A percentile compares a stretch with the other conserved stretches of the same genome.
Evolutionary conservation across 2,888 invertebrate species (phyloP).

Genomic region (Kuschelorhynchus macadamiae): DNA sequence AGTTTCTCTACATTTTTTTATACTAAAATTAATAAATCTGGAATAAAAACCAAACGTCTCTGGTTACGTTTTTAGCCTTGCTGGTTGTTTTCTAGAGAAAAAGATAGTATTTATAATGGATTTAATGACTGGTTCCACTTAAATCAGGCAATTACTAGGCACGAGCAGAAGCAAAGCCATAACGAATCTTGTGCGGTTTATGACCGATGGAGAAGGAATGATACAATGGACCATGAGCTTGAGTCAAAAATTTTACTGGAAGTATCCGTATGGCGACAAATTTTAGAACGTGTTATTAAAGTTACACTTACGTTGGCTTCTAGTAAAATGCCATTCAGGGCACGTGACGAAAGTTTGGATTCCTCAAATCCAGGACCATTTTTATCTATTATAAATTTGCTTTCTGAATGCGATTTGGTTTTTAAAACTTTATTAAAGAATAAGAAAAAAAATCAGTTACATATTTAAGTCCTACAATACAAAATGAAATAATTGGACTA

Average conservation of each 20-base stretch:
- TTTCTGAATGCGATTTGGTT: background rate
- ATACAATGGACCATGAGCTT: slow-evolving; percentile 14
- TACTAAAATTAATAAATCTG: no score
- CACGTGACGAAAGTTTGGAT: background rate
- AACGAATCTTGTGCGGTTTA: slow-evolving; percentile 12
- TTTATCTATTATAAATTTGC: background rate
- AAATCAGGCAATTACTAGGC: no score
- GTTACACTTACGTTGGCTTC: slow-evolving; percentile 16
- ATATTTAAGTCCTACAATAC: slow-evolving; percentile 4
- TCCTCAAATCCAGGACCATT: background rate
- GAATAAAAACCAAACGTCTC: no score
- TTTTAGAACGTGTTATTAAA: slow-evolving; percentile 16
- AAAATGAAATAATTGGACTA: slow-evolving; percentile 6
- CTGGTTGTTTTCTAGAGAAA: no score
- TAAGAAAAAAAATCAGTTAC: slow-evolving; percentile 7
- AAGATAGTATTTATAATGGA: no score
- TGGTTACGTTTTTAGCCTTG: no score
- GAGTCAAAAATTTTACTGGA: slow-evolving; percentile 18
- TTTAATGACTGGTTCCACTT: no score
- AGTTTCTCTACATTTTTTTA: no score
- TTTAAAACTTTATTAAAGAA: slow-evolving; percentile 4
- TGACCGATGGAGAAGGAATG: slow-evolving; percentile 15
- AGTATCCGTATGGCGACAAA: slow-evolving; percentile 14
- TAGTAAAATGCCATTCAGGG: slow-evolving; percentile 2
- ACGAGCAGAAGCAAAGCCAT: slow-evolving; percentile 7